phyloP scores from a whole-genome alignment of 2,113 vertebrate species.

The Sinocyclocheilus maitianheensis region DNA sequence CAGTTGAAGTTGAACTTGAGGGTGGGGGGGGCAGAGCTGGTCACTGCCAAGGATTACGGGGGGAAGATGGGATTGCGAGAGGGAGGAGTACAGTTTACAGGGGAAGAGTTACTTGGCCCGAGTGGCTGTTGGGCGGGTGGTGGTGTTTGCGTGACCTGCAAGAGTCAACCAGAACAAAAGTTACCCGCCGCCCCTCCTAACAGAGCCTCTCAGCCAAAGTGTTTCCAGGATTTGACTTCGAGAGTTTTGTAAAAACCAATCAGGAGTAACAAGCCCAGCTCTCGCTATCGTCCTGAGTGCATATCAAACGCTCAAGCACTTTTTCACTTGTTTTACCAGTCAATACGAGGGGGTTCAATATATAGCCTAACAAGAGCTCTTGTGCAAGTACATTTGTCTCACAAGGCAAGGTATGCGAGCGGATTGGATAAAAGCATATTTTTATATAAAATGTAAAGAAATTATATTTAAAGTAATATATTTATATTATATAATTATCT shows the following conservation, averaged over 20 bases:
- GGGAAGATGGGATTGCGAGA: slow-evolving; percentile 67
- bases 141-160: slow-evolving; percentile 73
- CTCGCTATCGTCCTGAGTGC: background rate
- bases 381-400: background rate
- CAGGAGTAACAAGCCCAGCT: slow-evolving; percentile 36
- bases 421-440: background rate
- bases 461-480: no score
- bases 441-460: no score
- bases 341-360: background rate
- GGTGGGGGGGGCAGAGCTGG: slow-evolving; percentile 78
- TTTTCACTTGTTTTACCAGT: background rate
- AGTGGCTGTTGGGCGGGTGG: slow-evolving; percentile 55
- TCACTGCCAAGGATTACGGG: slow-evolving; percentile 81
- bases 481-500: no score
- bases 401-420: background rate
- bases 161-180: slow-evolving; percentile 77
- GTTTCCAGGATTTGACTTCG: slow-evolving; percentile 75
- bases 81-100: slow-evolving; percentile 63
- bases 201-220: slow-evolving; percentile 60
- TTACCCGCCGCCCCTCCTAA: slow-evolving; percentile 37
- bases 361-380: background rate
- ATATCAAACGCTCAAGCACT: background rate
- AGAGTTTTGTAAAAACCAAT: slow-evolving; percentile 64
- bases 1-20: slow-evolving; percentile 91
- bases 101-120: slow-evolving; percentile 68